Evolutionary conservation across 1,140 invertebrate species (phyloP).

Genomic region (Uloborus diversus): DNA sequence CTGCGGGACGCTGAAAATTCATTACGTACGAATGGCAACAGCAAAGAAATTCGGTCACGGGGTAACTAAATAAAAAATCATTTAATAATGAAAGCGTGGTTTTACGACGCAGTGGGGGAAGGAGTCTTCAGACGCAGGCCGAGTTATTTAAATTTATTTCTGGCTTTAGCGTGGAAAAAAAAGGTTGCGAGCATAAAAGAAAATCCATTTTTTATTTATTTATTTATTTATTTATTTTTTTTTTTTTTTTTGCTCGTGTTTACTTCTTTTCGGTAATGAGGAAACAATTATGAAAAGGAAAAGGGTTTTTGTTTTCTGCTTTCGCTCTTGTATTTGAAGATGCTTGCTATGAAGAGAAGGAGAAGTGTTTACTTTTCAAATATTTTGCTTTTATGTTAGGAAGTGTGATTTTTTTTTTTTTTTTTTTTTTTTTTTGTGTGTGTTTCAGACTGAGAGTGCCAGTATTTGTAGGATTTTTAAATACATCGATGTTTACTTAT

Average conservation of each 20-base stretch:
- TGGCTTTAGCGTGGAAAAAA: neutral
- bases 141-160: constrained; percentile 48
- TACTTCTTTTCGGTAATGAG: constrained; percentile 27
- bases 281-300: constrained; percentile 25
- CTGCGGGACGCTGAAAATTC: constrained; percentile 32
- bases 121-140: neutral
- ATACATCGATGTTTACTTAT: no score
- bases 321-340: neutral
- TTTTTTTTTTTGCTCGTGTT: no score
- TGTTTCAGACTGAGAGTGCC: no score
- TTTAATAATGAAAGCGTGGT: constrained; percentile 45
- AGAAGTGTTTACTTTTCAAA: no score
- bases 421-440: no score
- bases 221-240: neutral
- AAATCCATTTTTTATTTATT: neutral
- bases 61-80: constrained; percentile 32
- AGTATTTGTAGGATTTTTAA: no score
- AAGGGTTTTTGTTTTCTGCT: neutral
- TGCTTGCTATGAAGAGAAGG: no score
- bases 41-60: constrained; percentile 1
- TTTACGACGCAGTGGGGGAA: constrained; percentile 8
- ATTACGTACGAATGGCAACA: constrained; percentile 12
- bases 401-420: no score
- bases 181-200: neutral
- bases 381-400: no score